Percentiles rank a stretch among this genome's conserved stretches.
phyloP scores from a whole-genome alignment of 92 coral and sea anemone species.

The Siderastrea radians region DNA sequence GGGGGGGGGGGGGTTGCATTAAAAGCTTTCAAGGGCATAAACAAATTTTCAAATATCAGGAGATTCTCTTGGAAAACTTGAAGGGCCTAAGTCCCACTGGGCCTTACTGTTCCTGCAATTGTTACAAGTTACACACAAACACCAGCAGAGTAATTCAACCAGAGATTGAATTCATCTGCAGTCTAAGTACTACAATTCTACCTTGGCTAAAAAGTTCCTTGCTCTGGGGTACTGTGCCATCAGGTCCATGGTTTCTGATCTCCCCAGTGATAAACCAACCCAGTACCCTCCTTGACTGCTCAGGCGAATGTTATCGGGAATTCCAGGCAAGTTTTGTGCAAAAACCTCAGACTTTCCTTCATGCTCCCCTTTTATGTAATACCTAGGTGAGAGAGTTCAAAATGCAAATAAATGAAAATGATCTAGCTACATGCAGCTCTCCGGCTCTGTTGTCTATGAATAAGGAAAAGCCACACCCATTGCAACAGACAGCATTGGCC shows the following conservation, averaged over 20 bases:
- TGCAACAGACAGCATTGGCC: too few species aligned
- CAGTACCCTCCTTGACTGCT: slow-evolving; percentile 90
- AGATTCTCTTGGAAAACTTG: too few species aligned
- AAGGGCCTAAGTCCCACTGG: too few species aligned
- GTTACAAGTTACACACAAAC: too few species aligned
- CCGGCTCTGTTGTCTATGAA: too few species aligned
- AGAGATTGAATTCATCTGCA: too few species aligned
- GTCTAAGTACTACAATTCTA: neutral
- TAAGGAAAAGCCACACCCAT: too few species aligned
- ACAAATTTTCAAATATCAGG: too few species aligned
- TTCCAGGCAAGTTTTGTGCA: slow-evolving; percentile 87
- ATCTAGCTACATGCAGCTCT: neutral
- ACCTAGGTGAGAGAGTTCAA: slow-evolving; percentile 35
- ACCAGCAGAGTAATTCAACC: too few species aligned
- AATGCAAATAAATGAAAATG: neutral
- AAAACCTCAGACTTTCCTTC: slow-evolving; percentile 88
- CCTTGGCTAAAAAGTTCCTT: slow-evolving; percentile 79
- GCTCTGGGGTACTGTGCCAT: slow-evolving; percentile 69
- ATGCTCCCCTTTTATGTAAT: slow-evolving; percentile 81
- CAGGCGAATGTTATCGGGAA: slow-evolving; percentile 86
- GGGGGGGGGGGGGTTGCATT: too few species aligned
- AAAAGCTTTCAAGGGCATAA: too few species aligned
- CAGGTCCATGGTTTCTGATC: slow-evolving; percentile 65
- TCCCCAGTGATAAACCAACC: slow-evolving; percentile 68
- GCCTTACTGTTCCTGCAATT: too few species aligned